Conservation (phyloP, 2,797 vertebrate genomes). For the Mycteria americana region DNA sequence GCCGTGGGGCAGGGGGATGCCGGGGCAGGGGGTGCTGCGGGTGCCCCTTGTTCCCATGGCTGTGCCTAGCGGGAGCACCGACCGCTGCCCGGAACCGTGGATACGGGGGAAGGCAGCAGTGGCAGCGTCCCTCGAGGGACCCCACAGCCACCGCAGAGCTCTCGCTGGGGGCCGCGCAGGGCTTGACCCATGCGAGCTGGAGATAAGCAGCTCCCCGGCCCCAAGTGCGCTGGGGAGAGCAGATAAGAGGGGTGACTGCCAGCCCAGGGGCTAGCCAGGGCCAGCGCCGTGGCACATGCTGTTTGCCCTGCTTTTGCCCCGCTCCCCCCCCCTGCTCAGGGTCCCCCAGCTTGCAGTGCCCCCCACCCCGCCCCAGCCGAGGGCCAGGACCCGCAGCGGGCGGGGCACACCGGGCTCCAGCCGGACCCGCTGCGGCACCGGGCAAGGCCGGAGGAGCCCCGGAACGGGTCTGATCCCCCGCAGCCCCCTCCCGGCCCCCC, state of each 20-base stretch:
- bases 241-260: neutral
- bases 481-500: neutral
- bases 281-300: accelerated
- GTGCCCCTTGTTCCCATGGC: accelerated
- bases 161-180: accelerated
- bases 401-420: neutral
- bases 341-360: neutral
- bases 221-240: accelerated
- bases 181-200: accelerated
- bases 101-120: accelerated
- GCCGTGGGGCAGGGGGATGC: accelerated
- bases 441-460: accelerated
- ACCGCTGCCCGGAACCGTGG: accelerated
- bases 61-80: accelerated
- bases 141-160: accelerated
- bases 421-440: no score
- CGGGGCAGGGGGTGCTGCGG: accelerated
- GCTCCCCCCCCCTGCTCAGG: neutral
- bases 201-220: neutral
- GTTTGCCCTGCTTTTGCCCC: no score
- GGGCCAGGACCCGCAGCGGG: no score
- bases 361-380: neutral
- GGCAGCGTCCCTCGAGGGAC: neutral
- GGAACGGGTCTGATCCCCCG: neutral
- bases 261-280: neutral